Base-by-base conservation (phyloP, 2,113 vertebrate species). In the Prolemur simus region DNA sequence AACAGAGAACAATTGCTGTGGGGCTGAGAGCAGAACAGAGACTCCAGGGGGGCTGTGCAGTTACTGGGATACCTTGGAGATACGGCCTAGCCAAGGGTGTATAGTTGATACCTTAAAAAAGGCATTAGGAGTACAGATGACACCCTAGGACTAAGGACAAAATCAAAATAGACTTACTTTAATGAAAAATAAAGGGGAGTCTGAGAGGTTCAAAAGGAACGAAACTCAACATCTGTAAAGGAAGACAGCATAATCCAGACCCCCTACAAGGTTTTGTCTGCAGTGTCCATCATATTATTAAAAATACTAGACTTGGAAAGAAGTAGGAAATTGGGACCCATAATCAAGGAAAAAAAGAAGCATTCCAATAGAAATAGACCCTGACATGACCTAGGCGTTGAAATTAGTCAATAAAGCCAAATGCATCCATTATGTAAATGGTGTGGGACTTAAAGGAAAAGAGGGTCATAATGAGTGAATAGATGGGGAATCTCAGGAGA, bases 391-490 rank as follows among this genome's bases (percentile, higher is more conserved):
- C 29, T 39, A 74, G 56, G 45, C 74, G 15, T 76, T 68, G 54
- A 74, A 58, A 85, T 82, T 82, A 47, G 15, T 58, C 58, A 32
- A 29, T 54, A 54, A 68, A 80, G 10, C 15, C 68, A 83, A 52
- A 89, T 42, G 47, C 58, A 66, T 71, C 32, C 78, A 6, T 73
- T 84, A 25, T 17, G 23, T 77, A 49, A 96, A 52, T 71, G 34
- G 15, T 74, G 27, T 68, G n/a, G 60, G 34, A 64, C 63, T 92
- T 90, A 80, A 92, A 81, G 74, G 87, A 45, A 68, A 89, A 95
- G n/a, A 29, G 81, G 34, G 5, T 64, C 84, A 13, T 45, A 29
- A 73, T 74, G 66, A 73, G 25, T 21, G 42, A 69, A 63, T 45
- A 89, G n/a, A 45, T 66, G 49, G 47, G 52, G 32, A 83, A 23